Conservation (phyloP, 2,888 invertebrate species). For the Piscicola geometra region DNA sequence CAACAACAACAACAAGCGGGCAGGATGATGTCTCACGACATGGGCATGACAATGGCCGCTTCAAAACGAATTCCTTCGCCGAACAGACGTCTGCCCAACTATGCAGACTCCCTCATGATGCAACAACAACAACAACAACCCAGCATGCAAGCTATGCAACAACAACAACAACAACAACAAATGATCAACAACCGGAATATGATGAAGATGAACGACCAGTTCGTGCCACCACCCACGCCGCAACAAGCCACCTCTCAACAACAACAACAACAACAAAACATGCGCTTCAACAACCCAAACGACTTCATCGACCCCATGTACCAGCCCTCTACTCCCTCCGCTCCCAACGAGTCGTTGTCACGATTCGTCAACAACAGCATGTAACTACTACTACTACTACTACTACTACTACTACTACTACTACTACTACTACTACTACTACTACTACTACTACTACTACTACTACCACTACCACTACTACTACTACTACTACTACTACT, state of each 20-base stretch:
- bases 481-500: too few species aligned
- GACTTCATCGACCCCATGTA: background rate
- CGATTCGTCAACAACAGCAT: constrained; percentile 35
- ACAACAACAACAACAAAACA: constrained; percentile 22
- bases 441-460: background rate
- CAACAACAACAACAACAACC: constrained; percentile 42
- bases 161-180: constrained; percentile 43
- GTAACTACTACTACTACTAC: constrained; percentile 29
- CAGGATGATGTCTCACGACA: constrained; percentile 21
- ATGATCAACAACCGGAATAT: constrained; percentile 52
- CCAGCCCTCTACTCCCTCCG: background rate
- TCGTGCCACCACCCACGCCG: constrained; percentile 42
- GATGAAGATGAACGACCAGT: constrained; percentile 53
- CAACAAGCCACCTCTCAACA: constrained; percentile 50
- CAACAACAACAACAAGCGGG: constrained; percentile 16
- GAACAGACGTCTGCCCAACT: constrained; percentile 22
- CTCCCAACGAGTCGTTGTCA: constrained; percentile 31
- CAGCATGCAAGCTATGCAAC: constrained; percentile 43
- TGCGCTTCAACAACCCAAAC: constrained; percentile 12
- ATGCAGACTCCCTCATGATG: constrained; percentile 31
- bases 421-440: background rate
- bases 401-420: constrained; percentile 24
- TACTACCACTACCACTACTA: too few species aligned
- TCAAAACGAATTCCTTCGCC: constrained; percentile 1
- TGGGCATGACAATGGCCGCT: background rate